Base-by-base conservation (phyloP, 2,113 vertebrate genomes). In the Cololabis saira region DNA sequence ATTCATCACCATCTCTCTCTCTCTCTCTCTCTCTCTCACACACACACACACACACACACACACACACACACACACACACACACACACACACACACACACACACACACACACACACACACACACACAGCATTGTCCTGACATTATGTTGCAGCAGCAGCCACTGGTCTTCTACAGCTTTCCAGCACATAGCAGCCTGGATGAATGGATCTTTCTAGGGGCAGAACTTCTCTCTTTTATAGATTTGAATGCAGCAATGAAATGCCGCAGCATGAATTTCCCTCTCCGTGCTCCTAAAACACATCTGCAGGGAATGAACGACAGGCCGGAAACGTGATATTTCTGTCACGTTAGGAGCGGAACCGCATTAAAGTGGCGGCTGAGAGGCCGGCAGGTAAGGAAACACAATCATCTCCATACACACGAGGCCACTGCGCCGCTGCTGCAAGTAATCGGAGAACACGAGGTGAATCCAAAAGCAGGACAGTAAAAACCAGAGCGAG, bases 1-100 rank as follows among this genome's bases (percentile, higher is more conserved):
- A 82, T 81, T 80, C 60, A 84, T 84, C 63, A 60, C 61, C 42
- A 55, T 9, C 67, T 55, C 73, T 56, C 63, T 55, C 74, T 59
- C 55, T 44, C 71, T 15, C 57, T 44, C 71, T 15, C 57, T 45
- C n/a, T 11, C 64, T 43, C 59, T 0, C 60, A 48, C 48, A 60
- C 62, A 51, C 17, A 51, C 19, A 61, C 60, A 60, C 62, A 67
- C 70, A 50, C 54, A 17, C 61, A 63, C 72, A 59, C 24, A 27
- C 24, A 27, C 24, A 27, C 24, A 27, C 24, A 27, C 24, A 27
- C 24, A 27, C 24, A 27, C 24, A 27, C 24, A 27, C 24, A 27
- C 24, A 27, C 24, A 27, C 24, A 27, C 24, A 27, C 24, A 27
- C 24, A 27, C 24, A 27, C 24, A 27, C 24, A 27, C 24, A 27